These are phyloP conservation scores for Apolygus lucorum DNA, from an alignment of 1,140 invertebrate species.

Conservation along the genomic window DNA sequence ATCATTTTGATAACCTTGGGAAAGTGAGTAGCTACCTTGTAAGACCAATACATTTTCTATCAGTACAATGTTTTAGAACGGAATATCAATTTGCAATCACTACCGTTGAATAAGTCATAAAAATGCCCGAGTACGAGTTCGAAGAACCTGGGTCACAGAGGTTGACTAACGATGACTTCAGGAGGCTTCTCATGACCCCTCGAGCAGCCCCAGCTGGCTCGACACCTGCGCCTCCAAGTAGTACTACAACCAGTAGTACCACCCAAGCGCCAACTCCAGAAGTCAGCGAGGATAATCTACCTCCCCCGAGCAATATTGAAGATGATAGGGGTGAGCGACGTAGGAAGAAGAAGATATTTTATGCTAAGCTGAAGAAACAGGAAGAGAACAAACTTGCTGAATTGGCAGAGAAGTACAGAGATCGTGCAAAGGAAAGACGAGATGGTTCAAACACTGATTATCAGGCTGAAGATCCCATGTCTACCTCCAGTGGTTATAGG, in stretches of 20 bases:
- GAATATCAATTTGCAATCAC: no score
- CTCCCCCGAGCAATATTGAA: constrained; percentile 34
- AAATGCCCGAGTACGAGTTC: constrained; percentile 31
- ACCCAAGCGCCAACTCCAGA: constrained; percentile 16
- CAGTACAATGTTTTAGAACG: no score
- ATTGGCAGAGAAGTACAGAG: constrained; percentile 88
- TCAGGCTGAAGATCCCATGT: constrained; percentile 72
- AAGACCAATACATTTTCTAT: no score
- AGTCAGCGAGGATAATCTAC: constrained; percentile 18
- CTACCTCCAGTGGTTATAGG: constrained; percentile 80
- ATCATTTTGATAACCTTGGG: no score
- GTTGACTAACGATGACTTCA: constrained; percentile 93
- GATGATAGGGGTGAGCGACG: constrained; percentile 60
- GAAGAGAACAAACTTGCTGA: constrained; percentile 94
- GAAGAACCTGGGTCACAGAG: constrained; percentile 48
- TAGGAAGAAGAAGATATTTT: constrained; percentile 82
- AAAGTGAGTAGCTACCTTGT: no score
- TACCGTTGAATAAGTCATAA: no score
- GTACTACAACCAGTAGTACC: constrained; percentile 35
- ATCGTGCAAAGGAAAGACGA: constrained; percentile 84
- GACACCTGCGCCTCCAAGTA: constrained; percentile 35
- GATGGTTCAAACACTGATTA: constrained; percentile 78
- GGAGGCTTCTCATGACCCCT: constrained; percentile 91
- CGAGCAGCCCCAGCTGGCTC: constrained; percentile 55
- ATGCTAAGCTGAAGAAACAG: constrained; percentile 89